These are phyloP conservation scores for Gonatopus flavifemur DNA, from an alignment of 1,140 invertebrate species.

Conservation along the genomic window DNA sequence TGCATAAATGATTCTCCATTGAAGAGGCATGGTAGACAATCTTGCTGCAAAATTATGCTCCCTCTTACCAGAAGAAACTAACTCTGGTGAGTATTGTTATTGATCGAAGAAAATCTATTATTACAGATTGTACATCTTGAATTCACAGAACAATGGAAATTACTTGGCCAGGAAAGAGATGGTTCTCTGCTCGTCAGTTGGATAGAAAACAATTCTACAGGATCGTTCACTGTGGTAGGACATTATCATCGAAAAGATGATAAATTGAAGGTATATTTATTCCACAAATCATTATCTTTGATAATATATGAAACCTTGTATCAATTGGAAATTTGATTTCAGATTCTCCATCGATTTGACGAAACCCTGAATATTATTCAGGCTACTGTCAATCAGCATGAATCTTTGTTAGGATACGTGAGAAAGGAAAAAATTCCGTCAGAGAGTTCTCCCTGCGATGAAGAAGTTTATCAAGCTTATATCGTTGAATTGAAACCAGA, in stretches of 20 bases:
- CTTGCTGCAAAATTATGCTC: conserved; percentile 50
- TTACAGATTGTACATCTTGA: background rate
- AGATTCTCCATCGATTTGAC: conserved; percentile 66
- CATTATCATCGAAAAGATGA: conserved; percentile 47
- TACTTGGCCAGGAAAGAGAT: conserved; percentile 76
- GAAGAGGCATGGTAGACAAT: conserved; percentile 46
- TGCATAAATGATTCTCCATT: background rate
- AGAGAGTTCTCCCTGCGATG: conserved; percentile 11
- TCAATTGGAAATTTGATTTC: conserved; percentile 34
- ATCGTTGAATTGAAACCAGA: conserved; percentile 64
- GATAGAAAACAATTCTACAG: conserved; percentile 50
- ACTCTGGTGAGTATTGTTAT: conserved; percentile 34
- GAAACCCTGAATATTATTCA: conserved; percentile 71
- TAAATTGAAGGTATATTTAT: conserved; percentile 37
- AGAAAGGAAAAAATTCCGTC: conserved; percentile 53
- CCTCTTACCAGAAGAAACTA: conserved; percentile 38
- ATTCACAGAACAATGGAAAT: conserved; percentile 70
- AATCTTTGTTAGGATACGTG: conserved; percentile 68
- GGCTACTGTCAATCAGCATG: conserved; percentile 72
- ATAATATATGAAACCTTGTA: background rate
- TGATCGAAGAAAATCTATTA: too few relatives aligned
- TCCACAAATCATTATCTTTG: background rate
- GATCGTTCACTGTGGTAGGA: conserved; percentile 46
- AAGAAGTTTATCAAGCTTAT: conserved; percentile 56
- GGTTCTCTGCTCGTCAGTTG: conserved; percentile 71